Conservation (phyloP, 1,140 invertebrate genomes). For the Caenorhabditis brenneri region DNA sequence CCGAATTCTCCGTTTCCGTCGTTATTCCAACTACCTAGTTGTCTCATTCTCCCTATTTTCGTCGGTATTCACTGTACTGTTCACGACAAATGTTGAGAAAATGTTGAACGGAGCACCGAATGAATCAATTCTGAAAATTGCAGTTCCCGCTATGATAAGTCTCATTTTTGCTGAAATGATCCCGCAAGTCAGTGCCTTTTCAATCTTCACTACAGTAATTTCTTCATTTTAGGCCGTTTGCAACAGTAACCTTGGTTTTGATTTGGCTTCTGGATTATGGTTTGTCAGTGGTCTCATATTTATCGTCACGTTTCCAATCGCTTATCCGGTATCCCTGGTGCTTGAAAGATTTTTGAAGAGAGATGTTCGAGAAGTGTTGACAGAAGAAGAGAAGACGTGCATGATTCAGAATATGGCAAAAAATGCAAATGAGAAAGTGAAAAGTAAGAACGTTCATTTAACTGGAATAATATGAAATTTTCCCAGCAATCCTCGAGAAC, state of each 20-base stretch:
- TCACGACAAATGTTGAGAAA: background rate
- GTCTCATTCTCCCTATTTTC: slow-evolving; percentile 10
- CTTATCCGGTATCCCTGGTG: background rate
- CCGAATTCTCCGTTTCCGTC: background rate
- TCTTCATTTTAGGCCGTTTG: slow-evolving; percentile 20
- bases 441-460: slow-evolving; percentile 4
- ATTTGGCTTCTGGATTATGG: slow-evolving; percentile 8
- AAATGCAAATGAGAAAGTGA: slow-evolving; percentile 4
- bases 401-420: slow-evolving; percentile 11
- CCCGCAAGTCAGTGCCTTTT: background rate
- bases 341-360: background rate
- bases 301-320: slow-evolving; percentile 10
- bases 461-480: too few species aligned
- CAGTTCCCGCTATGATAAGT: background rate
- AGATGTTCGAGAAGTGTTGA: slow-evolving; percentile 25
- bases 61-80: background rate
- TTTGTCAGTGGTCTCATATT: slow-evolving; percentile 12
- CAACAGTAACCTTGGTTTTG: background rate
- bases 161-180: slow-evolving; percentile 8
- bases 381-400: slow-evolving; percentile 1
- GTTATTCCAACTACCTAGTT: background rate
- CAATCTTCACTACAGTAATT: background rate
- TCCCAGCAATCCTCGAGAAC: slow-evolving; percentile 5
- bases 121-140: background rate
- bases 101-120: slow-evolving; percentile 16